Evolutionary conservation across 2,888 invertebrate species (phyloP), one percentile per base, ranked within the genome.

Genomic region (Dusona sp.): DNA sequence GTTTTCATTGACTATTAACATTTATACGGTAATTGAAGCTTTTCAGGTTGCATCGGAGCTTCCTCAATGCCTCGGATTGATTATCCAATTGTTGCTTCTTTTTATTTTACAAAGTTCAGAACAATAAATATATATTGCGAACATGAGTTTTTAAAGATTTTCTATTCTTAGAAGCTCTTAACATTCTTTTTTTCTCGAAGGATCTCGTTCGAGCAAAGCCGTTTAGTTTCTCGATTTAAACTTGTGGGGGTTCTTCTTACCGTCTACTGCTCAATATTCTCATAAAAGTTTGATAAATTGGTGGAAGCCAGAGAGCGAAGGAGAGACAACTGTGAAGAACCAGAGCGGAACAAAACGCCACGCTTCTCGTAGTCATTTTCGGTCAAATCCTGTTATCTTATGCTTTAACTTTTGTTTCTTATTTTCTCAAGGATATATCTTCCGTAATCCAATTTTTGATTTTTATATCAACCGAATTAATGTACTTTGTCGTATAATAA

Each of bases 221-320:
- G 42, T 22, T 78, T 42, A 54, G 64, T 83, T 86, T 80, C 81
- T 65, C 74, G 54, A 77, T 83, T 72, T 22, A 79, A 83, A 83
- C 86, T 83, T 77, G 64, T 75, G 72, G 61, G 79, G 75, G 54
- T 86, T 86, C 85, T 9, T 42, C 67, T 48, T 57, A 48, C 33
- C 72, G 65, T 42, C 29, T n/a, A 75, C 72, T 48, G 79, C 68
- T 75, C 70, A 75, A 74, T 68, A 74, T 74, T 51, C 54, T 77
- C 54, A 38, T 70, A 42, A 64, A 79, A 65, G 33, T 79, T 86
- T 38, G 16, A 67, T 54, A 64, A 64, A 79, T 75, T 73, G 79
- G 70, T 36, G 73, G 45, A 83, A 79, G 79, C 65, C 75, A 72
- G 51, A 73, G 82, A 85, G 78, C 82, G 61, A 79, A 73, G 77